phyloP scores from a whole-genome alignment of 2,797 vertebrate species.

The Eidolon dupreanum region DNA sequence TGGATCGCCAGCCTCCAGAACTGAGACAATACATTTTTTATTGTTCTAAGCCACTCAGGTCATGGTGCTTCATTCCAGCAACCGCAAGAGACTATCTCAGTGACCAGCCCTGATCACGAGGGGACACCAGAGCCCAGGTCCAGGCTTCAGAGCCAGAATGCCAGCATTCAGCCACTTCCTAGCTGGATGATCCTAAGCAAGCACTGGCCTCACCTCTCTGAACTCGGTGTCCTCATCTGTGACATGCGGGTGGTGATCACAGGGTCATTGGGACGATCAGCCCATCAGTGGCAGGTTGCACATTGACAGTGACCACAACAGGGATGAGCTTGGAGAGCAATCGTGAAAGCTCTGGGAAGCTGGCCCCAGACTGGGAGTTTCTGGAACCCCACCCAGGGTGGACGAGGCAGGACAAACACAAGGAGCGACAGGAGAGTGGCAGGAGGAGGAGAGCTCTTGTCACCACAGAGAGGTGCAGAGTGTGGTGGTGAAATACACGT shows the following conservation, averaged over 20 bases:
- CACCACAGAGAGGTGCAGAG: neutral
- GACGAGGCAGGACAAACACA: neutral
- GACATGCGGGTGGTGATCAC: neutral
- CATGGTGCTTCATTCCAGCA: neutral
- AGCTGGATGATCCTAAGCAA: neutral
- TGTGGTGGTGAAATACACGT: neutral
- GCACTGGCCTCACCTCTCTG: neutral
- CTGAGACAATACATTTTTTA: no score
- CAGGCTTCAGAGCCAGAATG: neutral
- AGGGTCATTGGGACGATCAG: neutral
- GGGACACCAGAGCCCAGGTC: neutral
- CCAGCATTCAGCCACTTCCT: accelerated
- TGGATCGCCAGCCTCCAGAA: neutral
- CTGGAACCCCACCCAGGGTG: neutral
- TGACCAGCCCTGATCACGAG: no score
- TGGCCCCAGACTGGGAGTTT: neutral
- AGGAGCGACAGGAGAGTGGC: neutral
- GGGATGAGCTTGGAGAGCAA: neutral
- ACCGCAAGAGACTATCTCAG: neutral
- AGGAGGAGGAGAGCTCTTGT: neutral
- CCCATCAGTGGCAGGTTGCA: neutral
- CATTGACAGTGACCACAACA: accelerated
- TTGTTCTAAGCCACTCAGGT: neutral
- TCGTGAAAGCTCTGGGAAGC: neutral
- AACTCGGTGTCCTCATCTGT: neutral